Conservation (phyloP, 2,113 vertebrate genomes). For the Chlamydotis undulata region DNA sequence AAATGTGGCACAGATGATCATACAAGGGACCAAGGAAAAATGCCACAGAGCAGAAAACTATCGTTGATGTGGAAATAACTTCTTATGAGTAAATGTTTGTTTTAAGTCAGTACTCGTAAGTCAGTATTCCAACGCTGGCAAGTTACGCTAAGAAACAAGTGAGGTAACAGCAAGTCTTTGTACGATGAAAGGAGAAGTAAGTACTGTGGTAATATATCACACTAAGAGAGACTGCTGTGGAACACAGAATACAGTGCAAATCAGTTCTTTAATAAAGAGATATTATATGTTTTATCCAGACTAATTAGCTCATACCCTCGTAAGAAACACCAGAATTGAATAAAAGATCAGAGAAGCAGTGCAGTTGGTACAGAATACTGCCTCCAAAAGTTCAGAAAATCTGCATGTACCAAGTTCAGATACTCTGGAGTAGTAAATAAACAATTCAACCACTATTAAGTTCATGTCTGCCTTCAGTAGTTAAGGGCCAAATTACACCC, state of each 20-base stretch:
- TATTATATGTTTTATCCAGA: conserved; percentile 41
- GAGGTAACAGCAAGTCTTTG: conserved; percentile 46
- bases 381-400: background rate
- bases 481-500: background rate
- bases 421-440: background rate
- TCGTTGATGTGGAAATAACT: conserved; percentile 68
- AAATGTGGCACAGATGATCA: conserved; percentile 65
- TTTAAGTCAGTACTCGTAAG: conserved; percentile 62
- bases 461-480: background rate
- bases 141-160: conserved; percentile 51
- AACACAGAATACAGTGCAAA: background rate
- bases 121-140: conserved; percentile 33
- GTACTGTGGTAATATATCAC: conserved; percentile 2
- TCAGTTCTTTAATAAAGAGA: conserved; percentile 10
- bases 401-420: background rate
- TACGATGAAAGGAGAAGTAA: conserved; percentile 45
- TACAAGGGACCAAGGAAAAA: conserved; percentile 9
- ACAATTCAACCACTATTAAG: background rate
- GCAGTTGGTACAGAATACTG: background rate
- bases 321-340: background rate
- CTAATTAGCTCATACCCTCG: background rate
- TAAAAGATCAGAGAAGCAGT: background rate
- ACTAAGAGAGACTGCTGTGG: background rate
- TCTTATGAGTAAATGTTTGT: conserved; percentile 69
- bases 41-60: conserved; percentile 42